Evolutionary conservation across 2,888 invertebrate genomes (phyloP).

Genomic region (Hybos culiciformis): DNA sequence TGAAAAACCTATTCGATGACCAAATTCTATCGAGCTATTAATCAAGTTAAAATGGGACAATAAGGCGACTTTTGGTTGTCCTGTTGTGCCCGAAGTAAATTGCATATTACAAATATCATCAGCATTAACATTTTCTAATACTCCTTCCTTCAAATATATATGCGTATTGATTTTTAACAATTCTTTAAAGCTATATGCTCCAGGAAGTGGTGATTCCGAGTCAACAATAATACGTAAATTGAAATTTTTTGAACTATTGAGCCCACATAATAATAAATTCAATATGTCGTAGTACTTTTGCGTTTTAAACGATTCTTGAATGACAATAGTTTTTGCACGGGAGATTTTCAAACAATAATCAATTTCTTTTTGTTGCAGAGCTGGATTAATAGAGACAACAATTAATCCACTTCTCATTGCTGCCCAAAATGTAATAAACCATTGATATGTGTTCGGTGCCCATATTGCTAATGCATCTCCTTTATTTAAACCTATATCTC

Average conservation of each 20-base stretch:
- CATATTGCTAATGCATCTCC: conserved; percentile 69
- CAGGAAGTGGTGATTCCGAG: conserved; percentile 35
- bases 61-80: conserved; percentile 58
- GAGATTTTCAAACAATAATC: conserved; percentile 60
- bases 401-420: conserved; percentile 57
- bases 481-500: conserved; percentile 49
- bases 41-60: conserved; percentile 57
- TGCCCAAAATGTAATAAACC: conserved; percentile 59
- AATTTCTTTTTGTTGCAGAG: conserved; percentile 54
- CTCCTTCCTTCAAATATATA: conserved; percentile 15
- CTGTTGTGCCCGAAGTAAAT: conserved; percentile 75
- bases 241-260: no score
- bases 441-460: conserved; percentile 64
- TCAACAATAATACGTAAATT: conserved; percentile 46
- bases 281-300: conserved; percentile 56
- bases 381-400: conserved; percentile 64
- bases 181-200: conserved; percentile 36
- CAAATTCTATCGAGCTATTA: conserved; percentile 60
- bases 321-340: conserved; percentile 49
- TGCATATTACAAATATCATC: conserved; percentile 62
- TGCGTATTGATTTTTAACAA: conserved; percentile 27
- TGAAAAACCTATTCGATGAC: conserved; percentile 32
- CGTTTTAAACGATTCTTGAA: conserved; percentile 45
- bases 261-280: conserved; percentile 36
- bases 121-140: conserved; percentile 37